phyloP scores from a whole-genome alignment of 2,797 vertebrate genomes.

The Paguma larvata region DNA sequence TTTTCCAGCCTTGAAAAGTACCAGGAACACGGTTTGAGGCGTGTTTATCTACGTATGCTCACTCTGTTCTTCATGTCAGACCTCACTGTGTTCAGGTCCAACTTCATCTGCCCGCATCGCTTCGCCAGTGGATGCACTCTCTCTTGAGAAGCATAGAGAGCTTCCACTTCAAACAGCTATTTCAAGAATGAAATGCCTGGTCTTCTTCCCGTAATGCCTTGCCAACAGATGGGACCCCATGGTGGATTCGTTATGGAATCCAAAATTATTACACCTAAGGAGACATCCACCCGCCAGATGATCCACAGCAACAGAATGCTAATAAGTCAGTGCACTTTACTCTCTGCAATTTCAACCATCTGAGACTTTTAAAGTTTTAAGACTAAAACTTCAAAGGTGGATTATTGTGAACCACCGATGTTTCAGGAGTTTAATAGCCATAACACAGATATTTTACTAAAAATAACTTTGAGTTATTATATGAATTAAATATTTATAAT shows the following conservation, averaged over 20 bases:
- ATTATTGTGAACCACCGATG: background rate
- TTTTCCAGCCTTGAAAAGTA: background rate
- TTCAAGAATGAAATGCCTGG: background rate
- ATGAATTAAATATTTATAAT: background rate
- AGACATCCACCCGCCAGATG: background rate
- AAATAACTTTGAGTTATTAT: background rate
- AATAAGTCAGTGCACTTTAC: background rate
- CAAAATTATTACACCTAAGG: background rate
- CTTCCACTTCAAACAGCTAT: background rate
- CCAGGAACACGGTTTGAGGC: no score
- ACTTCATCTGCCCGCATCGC: background rate
- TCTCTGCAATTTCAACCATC: background rate
- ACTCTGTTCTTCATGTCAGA: background rate
- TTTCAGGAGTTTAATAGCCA: background rate
- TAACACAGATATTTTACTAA: background rate
- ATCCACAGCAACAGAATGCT: background rate
- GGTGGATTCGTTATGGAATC: background rate
- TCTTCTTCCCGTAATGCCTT: background rate
- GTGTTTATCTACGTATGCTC: background rate
- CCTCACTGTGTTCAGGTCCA: background rate
- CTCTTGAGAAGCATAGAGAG: background rate
- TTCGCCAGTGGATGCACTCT: no score
- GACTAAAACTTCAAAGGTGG: background rate
- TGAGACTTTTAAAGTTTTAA: background rate
- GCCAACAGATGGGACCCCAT: constrained; percentile 24